A percentile compares a stretch with the other conserved stretches of the same genome.
Conservation (phyloP, 2,797 vertebrate genomes). For the Cercopithecus hamlyni region DNA sequence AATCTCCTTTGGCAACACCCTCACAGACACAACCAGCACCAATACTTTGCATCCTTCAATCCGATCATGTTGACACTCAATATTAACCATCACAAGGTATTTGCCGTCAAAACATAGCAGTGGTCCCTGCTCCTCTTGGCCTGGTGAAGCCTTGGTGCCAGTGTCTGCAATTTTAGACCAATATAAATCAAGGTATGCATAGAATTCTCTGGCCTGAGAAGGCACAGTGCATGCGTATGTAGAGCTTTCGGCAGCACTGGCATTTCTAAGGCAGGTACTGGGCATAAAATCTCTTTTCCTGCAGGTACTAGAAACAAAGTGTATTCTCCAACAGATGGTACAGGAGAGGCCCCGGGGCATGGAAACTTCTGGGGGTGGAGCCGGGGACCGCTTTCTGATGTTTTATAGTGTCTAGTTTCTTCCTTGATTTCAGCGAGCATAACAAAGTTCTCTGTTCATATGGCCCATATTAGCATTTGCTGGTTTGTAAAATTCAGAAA, state of each 20-base stretch:
- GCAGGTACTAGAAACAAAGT: background rate
- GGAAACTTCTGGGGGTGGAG: background rate
- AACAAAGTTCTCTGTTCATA: background rate
- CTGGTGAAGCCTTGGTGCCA: background rate
- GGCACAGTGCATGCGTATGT: fast-evolving
- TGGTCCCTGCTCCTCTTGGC: background rate
- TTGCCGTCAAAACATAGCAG: background rate
- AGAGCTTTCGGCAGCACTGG: background rate
- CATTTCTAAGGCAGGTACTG: background rate
- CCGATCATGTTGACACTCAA: background rate
- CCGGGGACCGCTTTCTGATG: background rate
- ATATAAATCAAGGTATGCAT: background rate
- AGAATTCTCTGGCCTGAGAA: background rate
- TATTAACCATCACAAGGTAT: background rate
- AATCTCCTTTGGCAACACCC: no score
- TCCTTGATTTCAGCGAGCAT: background rate
- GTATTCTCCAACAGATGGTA: fast-evolving
- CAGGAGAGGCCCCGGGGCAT: background rate
- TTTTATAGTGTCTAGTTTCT: background rate
- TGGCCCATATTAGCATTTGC: background rate
- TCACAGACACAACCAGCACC: no score
- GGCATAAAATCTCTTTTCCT: background rate
- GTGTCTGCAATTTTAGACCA: background rate
- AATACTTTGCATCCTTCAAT: no score
- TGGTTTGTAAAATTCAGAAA: background rate